A percentile compares a stretch with the other conserved stretches of the same genome.
phyloP scores from a whole-genome alignment of 1,140 invertebrate species.

The Conopomorpha cramerella region DNA sequence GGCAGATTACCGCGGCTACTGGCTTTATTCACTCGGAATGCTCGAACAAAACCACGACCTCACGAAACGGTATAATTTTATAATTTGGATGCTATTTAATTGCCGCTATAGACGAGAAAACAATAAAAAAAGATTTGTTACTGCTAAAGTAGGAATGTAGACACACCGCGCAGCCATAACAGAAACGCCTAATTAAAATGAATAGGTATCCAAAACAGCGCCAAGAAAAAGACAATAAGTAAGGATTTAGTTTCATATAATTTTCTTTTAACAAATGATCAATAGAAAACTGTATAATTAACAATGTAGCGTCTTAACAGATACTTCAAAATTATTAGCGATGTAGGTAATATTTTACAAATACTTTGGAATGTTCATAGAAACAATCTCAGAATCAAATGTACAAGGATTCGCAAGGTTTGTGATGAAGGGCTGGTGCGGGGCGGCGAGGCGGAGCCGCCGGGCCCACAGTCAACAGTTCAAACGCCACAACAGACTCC shows the following conservation, averaged over 20 bases:
- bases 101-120: neutral
- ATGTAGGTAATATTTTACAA: conserved; percentile 57
- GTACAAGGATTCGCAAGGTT: too few relatives aligned
- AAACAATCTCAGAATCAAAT: conserved; percentile 53
- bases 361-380: conserved; percentile 60
- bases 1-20: too few relatives aligned
- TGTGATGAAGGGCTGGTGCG: neutral
- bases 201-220: neutral
- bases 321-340: conserved; percentile 57
- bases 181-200: conserved; percentile 3
- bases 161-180: too few relatives aligned
- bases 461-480: conserved; percentile 26
- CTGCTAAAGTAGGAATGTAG: neutral
- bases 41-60: too few relatives aligned
- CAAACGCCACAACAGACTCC: too few relatives aligned
- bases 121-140: neutral
- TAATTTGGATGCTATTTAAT: neutral
- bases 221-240: conserved; percentile 34
- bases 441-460: conserved; percentile 4
- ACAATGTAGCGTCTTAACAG: conserved; percentile 60
- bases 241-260: conserved; percentile 61
- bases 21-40: too few relatives aligned
- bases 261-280: conserved; percentile 62
- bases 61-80: neutral
- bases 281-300: conserved; percentile 62